Evolutionary conservation across 2,888 invertebrate genomes (phyloP).

Genomic region (Aethes cnicana): DNA sequence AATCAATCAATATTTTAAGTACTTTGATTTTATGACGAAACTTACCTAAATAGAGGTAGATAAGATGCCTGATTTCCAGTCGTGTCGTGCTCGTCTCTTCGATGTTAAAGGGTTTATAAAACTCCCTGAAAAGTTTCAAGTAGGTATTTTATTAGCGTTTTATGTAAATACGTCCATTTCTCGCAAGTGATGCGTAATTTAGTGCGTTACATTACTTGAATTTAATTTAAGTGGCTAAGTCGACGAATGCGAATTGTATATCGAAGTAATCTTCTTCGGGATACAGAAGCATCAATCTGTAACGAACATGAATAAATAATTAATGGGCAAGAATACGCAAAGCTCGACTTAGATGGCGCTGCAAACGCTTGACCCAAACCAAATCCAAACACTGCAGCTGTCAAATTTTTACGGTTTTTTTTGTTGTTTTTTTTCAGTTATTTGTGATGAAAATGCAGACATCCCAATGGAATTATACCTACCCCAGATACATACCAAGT

Average conservation of each 20-base stretch:
- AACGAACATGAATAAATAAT: slow-evolving; percentile 28
- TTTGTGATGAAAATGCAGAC: no score
- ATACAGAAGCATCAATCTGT: slow-evolving; percentile 51
- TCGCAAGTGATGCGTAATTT: background rate
- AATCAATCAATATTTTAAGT: no score
- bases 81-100: background rate
- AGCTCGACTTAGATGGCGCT: no score
- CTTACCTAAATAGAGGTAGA: no score
- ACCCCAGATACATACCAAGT: no score
- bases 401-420: no score
- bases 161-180: slow-evolving; percentile 11
- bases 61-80: no score
- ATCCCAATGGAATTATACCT: no score
- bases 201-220: background rate
- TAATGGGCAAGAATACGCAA: background rate
- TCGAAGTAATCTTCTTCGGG: slow-evolving; percentile 53
- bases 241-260: slow-evolving; percentile 40
- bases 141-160: slow-evolving; percentile 3
- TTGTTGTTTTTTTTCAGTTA: no score
- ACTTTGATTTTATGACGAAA: no score
- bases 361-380: no score
- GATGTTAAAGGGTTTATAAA: background rate
- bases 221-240: slow-evolving; percentile 1
- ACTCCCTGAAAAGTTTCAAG: background rate
- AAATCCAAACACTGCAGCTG: no score